Evolutionary conservation across 2,113 vertebrate genomes (phyloP).

Genomic region (Zapus hudsonius): DNA sequence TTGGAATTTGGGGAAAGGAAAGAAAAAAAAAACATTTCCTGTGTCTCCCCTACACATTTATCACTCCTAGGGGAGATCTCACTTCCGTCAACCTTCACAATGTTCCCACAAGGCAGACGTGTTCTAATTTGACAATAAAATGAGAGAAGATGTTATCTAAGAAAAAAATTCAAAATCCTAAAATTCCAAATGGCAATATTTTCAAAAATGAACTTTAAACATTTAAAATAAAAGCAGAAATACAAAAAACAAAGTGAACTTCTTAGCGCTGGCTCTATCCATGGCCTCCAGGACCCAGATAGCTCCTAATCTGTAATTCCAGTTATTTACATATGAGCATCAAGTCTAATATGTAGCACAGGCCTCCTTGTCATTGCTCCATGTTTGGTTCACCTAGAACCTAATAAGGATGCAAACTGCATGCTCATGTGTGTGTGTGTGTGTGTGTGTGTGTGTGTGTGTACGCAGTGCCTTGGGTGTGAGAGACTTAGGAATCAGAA

Average conservation of each 20-base stretch:
- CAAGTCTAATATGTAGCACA: background rate
- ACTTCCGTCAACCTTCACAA: background rate
- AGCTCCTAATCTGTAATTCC: background rate
- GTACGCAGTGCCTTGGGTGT: background rate
- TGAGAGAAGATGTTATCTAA: background rate
- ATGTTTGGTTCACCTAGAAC: background rate
- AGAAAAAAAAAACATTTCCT: background rate
- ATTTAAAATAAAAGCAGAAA: background rate
- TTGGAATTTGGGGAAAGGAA: background rate
- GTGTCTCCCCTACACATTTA: no score
- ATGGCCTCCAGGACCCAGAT: background rate
- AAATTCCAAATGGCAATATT: background rate
- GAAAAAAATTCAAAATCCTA: background rate
- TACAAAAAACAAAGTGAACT: background rate
- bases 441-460: background rate
- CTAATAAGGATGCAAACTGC: background rate
- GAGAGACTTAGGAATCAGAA: background rate
- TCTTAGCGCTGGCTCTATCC: background rate
- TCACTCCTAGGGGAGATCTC: background rate
- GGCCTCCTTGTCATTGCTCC: background rate
- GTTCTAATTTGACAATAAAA: background rate
- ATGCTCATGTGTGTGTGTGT: rapidly evolving
- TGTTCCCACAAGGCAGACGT: background rate
- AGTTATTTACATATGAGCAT: background rate
- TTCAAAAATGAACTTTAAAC: background rate